Evolutionary conservation across 2,797 vertebrate species (phyloP), one percentile per base, ranked within the genome.

Genomic region (Microctenopoma stevenorrisi): DNA sequence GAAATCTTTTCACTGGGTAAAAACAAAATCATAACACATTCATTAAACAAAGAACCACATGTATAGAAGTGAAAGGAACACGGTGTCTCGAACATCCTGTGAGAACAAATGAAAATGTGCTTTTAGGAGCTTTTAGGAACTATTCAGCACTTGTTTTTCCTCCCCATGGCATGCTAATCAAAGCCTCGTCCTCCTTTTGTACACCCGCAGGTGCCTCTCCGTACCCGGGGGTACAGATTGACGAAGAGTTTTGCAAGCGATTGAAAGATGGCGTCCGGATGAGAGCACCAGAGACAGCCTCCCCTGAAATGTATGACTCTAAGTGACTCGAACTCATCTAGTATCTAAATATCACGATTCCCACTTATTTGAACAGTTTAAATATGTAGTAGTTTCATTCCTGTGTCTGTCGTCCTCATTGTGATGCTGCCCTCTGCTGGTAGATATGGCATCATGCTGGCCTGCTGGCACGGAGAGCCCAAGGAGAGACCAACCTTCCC

Each of bases 1-100:
- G 98, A 99, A 93, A 99, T 99, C 64, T 99, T 99, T 92, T 99
- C 98, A 0, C 89, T 99, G 54, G 98, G 98, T 99, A 90, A 90
- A 94, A 91, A 70, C 16, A 11, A 38, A 56, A 40, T 60, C 67
- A 47, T 5, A 33, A 22, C 35, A 25, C 16, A 4, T 18, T 66
- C 4, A 12, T 53, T 40, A 48, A 10, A 9, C 58, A 60, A 35
- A 9, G 15, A 16, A 1, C 28, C 4, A 16, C 65, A 59, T 68
- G 33, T 25, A 14, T n/a, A 51, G 44, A 73, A 55, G 44, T 46
- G 18, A 40, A 64, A 43, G 49, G 16, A 56, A 52, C 7, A 42
- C 12, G 38, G 22, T 43, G 56, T 51, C 44, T 15, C 16, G 35
- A 47, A 47, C 57, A 9, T 61, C 12, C 50, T 70, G 40, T 28